These are phyloP conservation scores for Micropoecilia bifurca DNA, from an alignment of 2,797 vertebrate species.

Conservation along the genomic window DNA sequence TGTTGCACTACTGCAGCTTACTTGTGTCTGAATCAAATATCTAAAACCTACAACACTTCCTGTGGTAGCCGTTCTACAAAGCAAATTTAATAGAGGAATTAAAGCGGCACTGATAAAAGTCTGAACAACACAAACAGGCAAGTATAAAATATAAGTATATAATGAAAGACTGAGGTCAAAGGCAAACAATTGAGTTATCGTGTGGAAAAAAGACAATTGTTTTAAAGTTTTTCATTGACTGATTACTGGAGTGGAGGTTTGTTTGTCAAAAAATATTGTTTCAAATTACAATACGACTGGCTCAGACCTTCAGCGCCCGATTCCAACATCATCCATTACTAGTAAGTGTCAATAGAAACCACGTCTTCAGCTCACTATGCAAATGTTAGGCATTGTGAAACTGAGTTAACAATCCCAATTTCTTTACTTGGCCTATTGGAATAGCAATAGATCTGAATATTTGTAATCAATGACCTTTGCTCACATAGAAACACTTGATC, in stretches of 20 bases:
- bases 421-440: neutral
- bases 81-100: neutral
- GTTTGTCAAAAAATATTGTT: neutral
- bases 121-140: neutral
- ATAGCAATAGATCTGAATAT: neutral
- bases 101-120: neutral
- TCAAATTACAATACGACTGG: neutral
- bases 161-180: neutral
- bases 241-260: neutral
- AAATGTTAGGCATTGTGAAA: neutral
- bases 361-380: neutral
- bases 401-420: neutral
- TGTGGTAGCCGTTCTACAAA: neutral
- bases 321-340: neutral
- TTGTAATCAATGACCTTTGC: neutral
- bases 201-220: neutral
- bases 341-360: neutral
- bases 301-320: neutral
- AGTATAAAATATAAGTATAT: neutral
- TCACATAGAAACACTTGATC: slow-evolving; percentile 1
- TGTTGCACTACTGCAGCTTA: neutral
- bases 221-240: neutral
- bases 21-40: neutral
- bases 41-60: neutral
- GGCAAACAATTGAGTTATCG: neutral